These are phyloP conservation scores for Cheilosia vernalis DNA, from an alignment of 2,888 invertebrate species.

Conservation along the genomic window DNA sequence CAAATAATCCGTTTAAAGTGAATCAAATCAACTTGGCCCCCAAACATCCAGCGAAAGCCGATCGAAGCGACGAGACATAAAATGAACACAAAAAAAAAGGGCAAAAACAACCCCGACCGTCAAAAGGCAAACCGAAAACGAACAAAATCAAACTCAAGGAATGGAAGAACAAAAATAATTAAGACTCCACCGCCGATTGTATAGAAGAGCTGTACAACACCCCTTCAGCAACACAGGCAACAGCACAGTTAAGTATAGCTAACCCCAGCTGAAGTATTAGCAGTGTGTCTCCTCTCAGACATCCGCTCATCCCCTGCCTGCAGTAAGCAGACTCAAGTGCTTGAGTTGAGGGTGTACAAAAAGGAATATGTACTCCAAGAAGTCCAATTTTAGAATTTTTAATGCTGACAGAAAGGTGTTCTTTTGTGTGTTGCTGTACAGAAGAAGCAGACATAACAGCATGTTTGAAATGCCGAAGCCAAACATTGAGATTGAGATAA, in stretches of 20 bases:
- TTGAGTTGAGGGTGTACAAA: constrained; percentile 42
- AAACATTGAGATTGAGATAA: constrained; percentile 7
- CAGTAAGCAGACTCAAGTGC: constrained; percentile 36
- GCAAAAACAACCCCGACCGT: constrained; percentile 36
- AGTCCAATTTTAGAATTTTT: constrained; percentile 61
- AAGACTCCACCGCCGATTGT: constrained; percentile 54
- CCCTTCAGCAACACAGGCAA: constrained; percentile 58
- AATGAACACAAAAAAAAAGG: constrained; percentile 28
- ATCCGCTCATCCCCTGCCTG: constrained; percentile 53
- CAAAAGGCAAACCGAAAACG: constrained; percentile 53
- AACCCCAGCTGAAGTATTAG: constrained; percentile 65
- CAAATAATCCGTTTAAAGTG: constrained; percentile 39
- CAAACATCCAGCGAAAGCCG: constrained; percentile 52
- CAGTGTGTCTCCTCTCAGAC: constrained; percentile 67
- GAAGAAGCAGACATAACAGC: constrained; percentile 28
- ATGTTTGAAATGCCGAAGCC: constrained; percentile 12
- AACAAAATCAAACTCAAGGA: constrained; percentile 31
- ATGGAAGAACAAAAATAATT: constrained; percentile 71
- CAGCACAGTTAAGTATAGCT: constrained; percentile 63
- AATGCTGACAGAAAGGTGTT: constrained; percentile 61
- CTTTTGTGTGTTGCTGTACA: constrained; percentile 32
- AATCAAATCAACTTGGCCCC: constrained; percentile 8
- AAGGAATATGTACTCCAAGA: not conserved
- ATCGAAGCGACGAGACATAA: constrained; percentile 71
- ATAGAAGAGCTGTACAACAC: constrained; percentile 14